Base-by-base conservation (phyloP, 2,888 invertebrate genomes). In the Napeogenes inachia region DNA sequence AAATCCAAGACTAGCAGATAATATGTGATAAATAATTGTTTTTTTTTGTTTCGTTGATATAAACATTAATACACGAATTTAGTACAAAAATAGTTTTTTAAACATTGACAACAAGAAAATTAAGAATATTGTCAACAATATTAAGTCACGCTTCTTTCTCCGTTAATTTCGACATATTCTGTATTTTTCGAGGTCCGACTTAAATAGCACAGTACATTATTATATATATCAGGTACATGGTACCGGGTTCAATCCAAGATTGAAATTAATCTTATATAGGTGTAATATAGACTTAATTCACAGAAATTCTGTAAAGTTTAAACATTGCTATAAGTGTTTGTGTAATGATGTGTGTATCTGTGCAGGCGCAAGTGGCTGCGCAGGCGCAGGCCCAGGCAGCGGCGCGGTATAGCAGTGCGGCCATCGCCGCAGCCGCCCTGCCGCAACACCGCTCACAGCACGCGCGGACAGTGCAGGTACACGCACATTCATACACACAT, bases 301-400 rank as follows among this genome's bases (percentile, higher is more conserved):
- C 21, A 21, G 21, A 21, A 21, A 21, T 21, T 21, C 21, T 21
- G 21, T 21, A 21, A 21, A 21, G 1, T 21, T 21, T 21, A 21
- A 21, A 21, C 21, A 21, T 21, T 21, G 21, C 21, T 21, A 21
- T 21, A 21, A 21, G 1, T 21, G 21, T 1, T 21, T 21, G 21
- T 21, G 21, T 21, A 21, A n/a, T 13, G 30, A 54, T 56, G 6
- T 35, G 5, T 21, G 53, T 47, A 13, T 32, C 42, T n/a, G 10
- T 13, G 13, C 72, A 89, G 87, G 90, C 89, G 67, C 91, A 90
- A 78, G 89, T 85, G 64, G 85, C 80, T 4, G 87, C 86, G 57
- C 89, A 87, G 64, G 87, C 88, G 58, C 89, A 87, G 65, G 87
- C 88, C 72, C 90, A 89, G 69, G 89, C 79, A 47, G 81, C 75